A percentile compares a stretch with the other conserved stretches of the same genome.
phyloP scores from a whole-genome alignment of 2,797 vertebrate species.

The Orestias chungarensis region DNA sequence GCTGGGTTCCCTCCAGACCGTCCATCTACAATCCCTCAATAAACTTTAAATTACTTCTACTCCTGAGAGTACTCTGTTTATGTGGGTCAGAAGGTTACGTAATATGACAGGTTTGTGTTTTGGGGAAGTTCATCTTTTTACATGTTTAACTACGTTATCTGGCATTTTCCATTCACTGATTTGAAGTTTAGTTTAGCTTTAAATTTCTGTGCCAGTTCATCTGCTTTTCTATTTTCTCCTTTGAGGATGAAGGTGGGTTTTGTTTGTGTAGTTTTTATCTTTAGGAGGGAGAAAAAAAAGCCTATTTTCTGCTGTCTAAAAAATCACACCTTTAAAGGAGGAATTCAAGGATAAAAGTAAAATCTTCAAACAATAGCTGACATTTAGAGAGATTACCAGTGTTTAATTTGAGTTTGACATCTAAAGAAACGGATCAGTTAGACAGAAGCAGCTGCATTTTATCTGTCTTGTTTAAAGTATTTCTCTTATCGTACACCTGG shows the following conservation, averaged over 20 bases:
- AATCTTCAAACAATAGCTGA: constrained; percentile 9
- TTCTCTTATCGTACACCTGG: neutral
- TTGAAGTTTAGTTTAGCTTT: constrained; percentile 40
- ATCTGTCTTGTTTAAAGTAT: neutral
- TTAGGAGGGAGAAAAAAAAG: constrained; percentile 7
- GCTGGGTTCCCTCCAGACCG: too few relatives aligned
- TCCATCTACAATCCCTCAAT: too few relatives aligned
- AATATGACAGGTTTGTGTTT: too few relatives aligned
- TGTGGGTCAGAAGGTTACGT: too few relatives aligned
- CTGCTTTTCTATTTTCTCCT: constrained; percentile 20
- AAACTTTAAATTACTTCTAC: too few relatives aligned
- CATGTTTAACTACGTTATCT: constrained; percentile 10
- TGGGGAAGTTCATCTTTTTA: too few relatives aligned
- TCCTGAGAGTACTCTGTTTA: too few relatives aligned
- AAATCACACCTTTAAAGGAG: neutral
- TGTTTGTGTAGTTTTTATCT: neutral
- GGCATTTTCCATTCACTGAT: constrained; percentile 22
- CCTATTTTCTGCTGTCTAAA: constrained; percentile 7
- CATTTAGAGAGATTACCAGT: neutral
- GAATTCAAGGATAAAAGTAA: constrained; percentile 8
- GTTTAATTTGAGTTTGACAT: neutral
- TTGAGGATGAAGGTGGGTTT: neutral
- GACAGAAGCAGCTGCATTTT: neutral
- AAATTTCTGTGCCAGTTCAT: constrained; percentile 37
- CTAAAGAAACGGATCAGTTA: neutral